Base-by-base conservation (phyloP, 2,888 invertebrate species). In the Agriopis leucophaearia region DNA sequence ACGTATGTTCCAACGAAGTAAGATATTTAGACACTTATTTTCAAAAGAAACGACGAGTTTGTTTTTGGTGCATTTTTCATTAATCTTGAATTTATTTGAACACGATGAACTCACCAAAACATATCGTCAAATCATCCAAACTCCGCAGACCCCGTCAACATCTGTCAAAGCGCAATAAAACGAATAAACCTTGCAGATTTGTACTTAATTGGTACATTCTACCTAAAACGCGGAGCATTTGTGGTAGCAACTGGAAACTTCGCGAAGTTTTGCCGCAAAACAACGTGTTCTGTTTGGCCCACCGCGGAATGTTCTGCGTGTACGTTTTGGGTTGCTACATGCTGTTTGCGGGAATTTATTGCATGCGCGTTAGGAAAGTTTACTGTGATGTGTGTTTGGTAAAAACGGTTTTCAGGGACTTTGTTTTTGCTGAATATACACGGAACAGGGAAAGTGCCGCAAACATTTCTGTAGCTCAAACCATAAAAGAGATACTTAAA, bases 221-320 rank as follows among this genome's bases (percentile, higher is more conserved):
- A 48, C 50, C 38, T 54, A 10, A 38, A 56, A 54, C 54, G 50
- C 47, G 12, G 45, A 36, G 59, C 51, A 47, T n/a, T 59, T 48
- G 67, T 38, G 67, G 67, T 18, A 40, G 36, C 62, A 62, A 4
- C 12, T 36, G 12, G 55, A 12, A 42, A 67, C 38, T 60, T 60
- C 64, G 74, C 69, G 64, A 79, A 81, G 78, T 81, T 79, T 72
- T 64, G 70, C 77, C 80, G 64, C 66, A 64, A 66, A 66, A 71
- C 70, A 71, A 56, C 71, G 62, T 67, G 66, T 67, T 61, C 27
- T 48, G 64, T 60, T 18, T 15, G 57, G 55, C 54, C 62, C 66
- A 45, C 67, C 58, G 67, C 63, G 67, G 62, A 60, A 52, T 47
- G 68, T 51, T 69, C 64, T 45, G 64, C 58, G 63, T 68, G 59